Base-by-base conservation (phyloP, 1,140 invertebrate species). In the Drosophila prosaltans region DNA sequence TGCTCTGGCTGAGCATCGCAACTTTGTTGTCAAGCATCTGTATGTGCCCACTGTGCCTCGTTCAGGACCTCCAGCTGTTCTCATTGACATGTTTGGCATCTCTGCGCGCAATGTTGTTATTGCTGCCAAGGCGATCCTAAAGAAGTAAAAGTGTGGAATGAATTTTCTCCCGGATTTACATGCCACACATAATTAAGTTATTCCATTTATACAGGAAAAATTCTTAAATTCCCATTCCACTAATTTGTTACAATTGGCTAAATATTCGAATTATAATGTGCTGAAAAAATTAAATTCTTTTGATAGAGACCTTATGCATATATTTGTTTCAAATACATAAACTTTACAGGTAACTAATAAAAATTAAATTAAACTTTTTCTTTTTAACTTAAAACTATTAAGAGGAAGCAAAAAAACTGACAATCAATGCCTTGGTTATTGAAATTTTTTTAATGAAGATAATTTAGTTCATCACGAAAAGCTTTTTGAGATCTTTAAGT, bases 21-120 rank as follows among this genome's bases (percentile, higher is more conserved):
- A 96, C 84, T 95, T 98, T 43, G 92, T 95, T n/a, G 95, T 99
- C 3, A 96, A 96, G 78, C 96, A 96, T 84, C 90, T 99, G 40
- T 97, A 95, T 71, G 98, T 99, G n/a, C 93, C 93, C 6, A 95
- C 95, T 57, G 94, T 99, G 39, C 98, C 99, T 10, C 95, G 98
- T 58, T 99, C 98, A 65, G 99, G 98, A 4, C 96, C 97, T 65
- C 95, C 97, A 7, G 93, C 93, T 45, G 97, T 95, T 3, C 94
- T 99, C 26, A 93, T 99, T 55, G 96, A 99, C 66, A 94, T 95
- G 84, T 99, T 95, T 93, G 98, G 98, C 69, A 97, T 99, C 85
- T 97, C 96, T 81, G 95, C 97, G 0, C 95, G 94, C 55, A 95
- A 95, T 84, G 96, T 99, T 81, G 95, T 95, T 9, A 93, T 93